Evolutionary conservation across 37 sponge, comb jelly and placozoan genomes (phyloP), one percentile per base, ranked within the genome.

Genomic region (Amphimedon queenslandica): DNA sequence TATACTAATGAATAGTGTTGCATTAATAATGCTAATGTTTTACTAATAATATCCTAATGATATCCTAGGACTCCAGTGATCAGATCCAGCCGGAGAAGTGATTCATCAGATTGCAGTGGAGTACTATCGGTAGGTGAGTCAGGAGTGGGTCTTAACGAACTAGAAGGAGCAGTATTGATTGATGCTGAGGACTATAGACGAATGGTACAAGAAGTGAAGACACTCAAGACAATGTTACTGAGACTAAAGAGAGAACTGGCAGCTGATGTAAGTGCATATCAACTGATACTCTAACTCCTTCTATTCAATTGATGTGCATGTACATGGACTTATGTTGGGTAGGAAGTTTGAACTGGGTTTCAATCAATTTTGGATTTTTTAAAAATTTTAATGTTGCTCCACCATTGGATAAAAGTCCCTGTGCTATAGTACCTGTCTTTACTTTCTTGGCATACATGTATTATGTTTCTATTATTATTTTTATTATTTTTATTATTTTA

Each of bases 161-260:
- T 81, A 43, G 90, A 90, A 37, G 90, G 85, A 2, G 58, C 74
- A 16, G 87, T 91, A 38, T 21, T 78, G 2, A n/a, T 91, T 58
- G 87, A 86, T 33, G 79, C 83, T 4, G 87, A 86, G 36, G 87
- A 86, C 42, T 86, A 86, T 40, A 30, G 83, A 23, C 51, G 87
- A 11, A 69, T 86, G 38, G 40, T 58, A 27, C 82, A 91, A 58
- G 92, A 91, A 30, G 87, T 91, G 29, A 91, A 82, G 72, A 30
- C 66, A 5, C 56, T 91, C 40, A 91, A 86, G 80, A 86, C 79
- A 23, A 57, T 83, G 25, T 69, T 91, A 41, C 67, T 91, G 38
- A 78, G 64, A 39, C 76, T 91, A n/a, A 91, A 86, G 72, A 74
- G 87, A 76, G 87, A 91, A 67, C 76, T 91, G 28, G 80, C 84